Conservation (phyloP, 2,888 invertebrate genomes). For the Euproctis similis region DNA sequence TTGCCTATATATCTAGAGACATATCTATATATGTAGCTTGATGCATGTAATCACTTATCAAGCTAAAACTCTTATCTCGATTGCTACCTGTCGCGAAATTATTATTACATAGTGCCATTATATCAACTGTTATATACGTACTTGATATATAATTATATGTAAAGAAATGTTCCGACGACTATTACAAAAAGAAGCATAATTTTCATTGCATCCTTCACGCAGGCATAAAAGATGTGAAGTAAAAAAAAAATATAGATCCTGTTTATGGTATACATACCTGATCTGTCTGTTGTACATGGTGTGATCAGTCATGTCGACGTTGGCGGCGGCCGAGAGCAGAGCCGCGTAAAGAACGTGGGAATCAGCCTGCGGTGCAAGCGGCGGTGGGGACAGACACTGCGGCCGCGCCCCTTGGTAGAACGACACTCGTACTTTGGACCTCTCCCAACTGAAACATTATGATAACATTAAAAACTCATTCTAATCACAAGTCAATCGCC, state of each 20-base stretch:
- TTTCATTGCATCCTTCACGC: no score
- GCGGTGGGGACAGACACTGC: conserved; percentile 79
- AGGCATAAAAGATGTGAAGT: no score
- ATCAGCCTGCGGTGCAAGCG: conserved; percentile 67
- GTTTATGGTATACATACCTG: no score
- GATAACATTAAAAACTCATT: background rate
- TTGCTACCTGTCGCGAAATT: conserved; percentile 3
- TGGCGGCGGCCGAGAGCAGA: conserved; percentile 58
- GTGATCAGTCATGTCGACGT: conserved; percentile 64
- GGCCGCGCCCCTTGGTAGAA: conserved; percentile 89
- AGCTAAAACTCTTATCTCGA: conserved; percentile 5
- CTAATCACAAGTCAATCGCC: conserved; percentile 1
- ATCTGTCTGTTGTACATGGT: conserved; percentile 79
- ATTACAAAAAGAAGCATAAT: no score
- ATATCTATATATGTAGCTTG: background rate
- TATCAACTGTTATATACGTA: no score
- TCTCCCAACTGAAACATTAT: conserved; percentile 79
- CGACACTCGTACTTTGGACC: conserved; percentile 87
- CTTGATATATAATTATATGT: no score
- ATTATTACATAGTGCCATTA: background rate
- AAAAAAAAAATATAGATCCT: no score
- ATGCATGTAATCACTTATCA: conserved; percentile 3
- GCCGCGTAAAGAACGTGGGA: conserved; percentile 58
- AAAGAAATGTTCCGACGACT: no score
- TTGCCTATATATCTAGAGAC: no score